Conservation (phyloP, 2,888 invertebrate species). For the Thymelicus sylvestris region DNA sequence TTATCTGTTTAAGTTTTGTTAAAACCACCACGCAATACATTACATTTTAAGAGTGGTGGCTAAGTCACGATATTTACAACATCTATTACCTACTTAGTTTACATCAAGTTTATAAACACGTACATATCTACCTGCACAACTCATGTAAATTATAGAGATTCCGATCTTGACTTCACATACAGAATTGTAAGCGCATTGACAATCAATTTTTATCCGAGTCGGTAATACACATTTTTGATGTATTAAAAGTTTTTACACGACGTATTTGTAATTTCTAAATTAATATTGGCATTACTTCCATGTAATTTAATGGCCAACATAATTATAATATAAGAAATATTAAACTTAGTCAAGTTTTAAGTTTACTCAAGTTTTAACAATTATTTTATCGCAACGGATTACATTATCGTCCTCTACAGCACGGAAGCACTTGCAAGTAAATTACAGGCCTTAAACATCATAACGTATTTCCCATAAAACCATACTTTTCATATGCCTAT, state of each 20-base stretch:
- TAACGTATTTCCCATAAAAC: no score
- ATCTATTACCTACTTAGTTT: constrained; percentile 24
- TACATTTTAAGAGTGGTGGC: constrained; percentile 21
- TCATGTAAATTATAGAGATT: constrained; percentile 31
- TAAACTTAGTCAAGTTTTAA: no score
- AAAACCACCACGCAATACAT: constrained; percentile 1
- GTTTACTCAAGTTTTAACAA: no score
- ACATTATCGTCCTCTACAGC: no score
- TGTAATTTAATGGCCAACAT: no score
- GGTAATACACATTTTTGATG: not conserved
- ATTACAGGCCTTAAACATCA: no score
- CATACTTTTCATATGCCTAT: not conserved
- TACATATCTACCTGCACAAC: constrained; percentile 8
- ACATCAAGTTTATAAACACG: constrained; percentile 31
- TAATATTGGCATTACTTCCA: no score
- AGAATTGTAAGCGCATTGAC: constrained; percentile 18
- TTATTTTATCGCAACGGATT: no score
- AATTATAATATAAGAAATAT: no score
- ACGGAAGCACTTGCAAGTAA: no score
- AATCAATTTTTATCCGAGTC: not conserved
- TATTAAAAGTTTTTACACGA: not conserved
- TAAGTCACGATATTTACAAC: constrained; percentile 26
- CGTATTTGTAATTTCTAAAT: no score
- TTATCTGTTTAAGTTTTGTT: no score
- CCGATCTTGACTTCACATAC: constrained; percentile 13